Evolutionary conservation across 2,888 invertebrate species (phyloP).

Genomic region (Rambutsinella grinnellia): DNA sequence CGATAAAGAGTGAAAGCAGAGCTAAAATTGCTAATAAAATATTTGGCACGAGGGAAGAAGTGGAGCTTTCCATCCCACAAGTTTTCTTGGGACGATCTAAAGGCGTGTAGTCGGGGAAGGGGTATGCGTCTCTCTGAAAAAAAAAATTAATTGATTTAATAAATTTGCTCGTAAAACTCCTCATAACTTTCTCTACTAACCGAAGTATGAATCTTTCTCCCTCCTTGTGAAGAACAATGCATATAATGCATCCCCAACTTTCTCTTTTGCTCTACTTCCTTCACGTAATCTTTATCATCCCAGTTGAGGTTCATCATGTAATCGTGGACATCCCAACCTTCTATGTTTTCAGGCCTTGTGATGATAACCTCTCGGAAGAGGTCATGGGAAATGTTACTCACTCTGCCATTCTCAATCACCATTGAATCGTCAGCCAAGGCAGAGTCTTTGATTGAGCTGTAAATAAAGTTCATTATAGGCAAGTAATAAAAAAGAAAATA

Average conservation of each 20-base stretch:
- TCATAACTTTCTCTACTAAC: background rate
- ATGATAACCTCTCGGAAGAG: conserved; percentile 29
- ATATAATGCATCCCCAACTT: conserved; percentile 31
- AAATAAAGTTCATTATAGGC: background rate
- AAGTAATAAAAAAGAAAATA: background rate
- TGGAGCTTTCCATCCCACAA: background rate
- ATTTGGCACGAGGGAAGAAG: background rate
- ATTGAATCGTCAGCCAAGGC: conserved; percentile 37
- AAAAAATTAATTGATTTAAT: background rate
- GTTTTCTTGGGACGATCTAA: background rate
- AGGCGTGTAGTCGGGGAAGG: conserved; percentile 25
- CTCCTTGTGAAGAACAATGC: conserved; percentile 36
- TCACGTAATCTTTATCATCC: conserved; percentile 28
- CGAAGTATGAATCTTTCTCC: conserved; percentile 35
- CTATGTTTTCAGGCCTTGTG: conserved; percentile 17
- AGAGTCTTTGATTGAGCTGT: conserved; percentile 7
- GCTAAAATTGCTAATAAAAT: background rate
- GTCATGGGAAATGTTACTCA: conserved; percentile 25
- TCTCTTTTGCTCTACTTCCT: conserved; percentile 12
- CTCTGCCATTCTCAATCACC: conserved; percentile 34
- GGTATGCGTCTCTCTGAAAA: conserved; percentile 24
- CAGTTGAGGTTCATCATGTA: conserved; percentile 48
- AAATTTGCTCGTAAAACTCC: background rate
- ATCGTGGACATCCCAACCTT: conserved; percentile 32
- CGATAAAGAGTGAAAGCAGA: no score